phyloP scores from a whole-genome alignment of 2,113 vertebrate genomes.

The Clarias batrachus region DNA sequence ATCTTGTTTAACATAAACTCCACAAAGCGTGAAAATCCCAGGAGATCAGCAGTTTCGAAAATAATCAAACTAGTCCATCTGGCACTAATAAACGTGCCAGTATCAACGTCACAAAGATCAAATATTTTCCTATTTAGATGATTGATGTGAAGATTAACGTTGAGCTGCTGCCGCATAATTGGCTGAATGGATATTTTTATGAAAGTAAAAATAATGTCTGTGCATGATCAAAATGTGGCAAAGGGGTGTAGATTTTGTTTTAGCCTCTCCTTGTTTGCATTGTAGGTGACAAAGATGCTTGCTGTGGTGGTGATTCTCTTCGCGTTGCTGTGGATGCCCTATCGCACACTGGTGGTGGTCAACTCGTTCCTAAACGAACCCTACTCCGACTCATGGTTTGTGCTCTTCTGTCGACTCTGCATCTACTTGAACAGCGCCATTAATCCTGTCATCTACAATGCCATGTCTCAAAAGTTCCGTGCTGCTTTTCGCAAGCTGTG shows the following conservation, averaged over 20 bases:
- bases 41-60: neutral
- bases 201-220: neutral
- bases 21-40: neutral
- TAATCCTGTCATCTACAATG: conserved; percentile 97
- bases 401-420: conserved; percentile 95
- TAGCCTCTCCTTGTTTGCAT: conserved; percentile 4
- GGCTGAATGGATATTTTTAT: neutral
- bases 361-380: conserved; percentile 90
- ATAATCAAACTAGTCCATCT: neutral
- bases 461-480: conserved; percentile 98
- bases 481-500: conserved; percentile 92
- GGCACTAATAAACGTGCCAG: neutral
- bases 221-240: neutral
- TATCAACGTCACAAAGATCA: neutral
- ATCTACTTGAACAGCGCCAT: conserved; percentile 96
- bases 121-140: neutral
- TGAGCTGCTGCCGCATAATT: neutral
- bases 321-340: conserved; percentile 97
- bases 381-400: conserved; percentile 91
- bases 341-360: conserved; percentile 93
- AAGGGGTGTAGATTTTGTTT: neutral
- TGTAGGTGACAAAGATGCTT: conserved; percentile 96
- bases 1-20: neutral
- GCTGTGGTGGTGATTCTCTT: conserved; percentile 94
- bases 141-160: neutral